Evolutionary conservation across 2,888 invertebrate species (phyloP).

Genomic region (Habroteleia sp.): DNA sequence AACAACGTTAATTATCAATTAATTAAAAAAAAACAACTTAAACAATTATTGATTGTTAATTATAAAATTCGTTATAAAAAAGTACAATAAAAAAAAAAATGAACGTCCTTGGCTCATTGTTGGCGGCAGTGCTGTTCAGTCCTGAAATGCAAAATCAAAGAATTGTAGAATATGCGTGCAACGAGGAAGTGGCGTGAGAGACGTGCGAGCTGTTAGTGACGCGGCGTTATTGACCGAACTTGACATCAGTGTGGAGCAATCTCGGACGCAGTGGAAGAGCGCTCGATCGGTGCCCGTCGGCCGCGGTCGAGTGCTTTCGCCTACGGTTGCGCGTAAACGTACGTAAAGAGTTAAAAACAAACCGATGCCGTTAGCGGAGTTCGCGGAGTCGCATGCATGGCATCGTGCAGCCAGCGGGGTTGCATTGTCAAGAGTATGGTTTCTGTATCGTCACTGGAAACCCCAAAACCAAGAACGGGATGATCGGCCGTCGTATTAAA

Average conservation of each 20-base stretch:
- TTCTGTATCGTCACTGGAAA: neutral
- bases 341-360: conserved; percentile 29
- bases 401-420: neutral
- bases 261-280: conserved; percentile 49
- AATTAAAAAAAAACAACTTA: no score
- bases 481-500: no score
- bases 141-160: conserved; percentile 19
- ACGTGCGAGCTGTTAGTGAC: conserved; percentile 30
- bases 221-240: conserved; percentile 68
- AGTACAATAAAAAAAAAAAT: no score
- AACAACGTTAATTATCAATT: no score
- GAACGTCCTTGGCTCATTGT: no score
- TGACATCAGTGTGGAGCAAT: conserved; percentile 65
- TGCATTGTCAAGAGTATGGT: conserved; percentile 23
- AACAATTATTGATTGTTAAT: no score
- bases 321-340: conserved; percentile 46
- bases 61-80: no score
- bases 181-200: conserved; percentile 44
- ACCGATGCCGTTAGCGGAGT: conserved; percentile 20
- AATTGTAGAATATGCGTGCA: conserved; percentile 30
- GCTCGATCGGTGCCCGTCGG: conserved; percentile 13
- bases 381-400: conserved; percentile 11
- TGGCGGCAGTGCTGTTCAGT: neutral
- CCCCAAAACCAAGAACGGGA: conserved; percentile 22
- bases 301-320: conserved; percentile 39